These are phyloP conservation scores for Chaetura pelagica DNA, from an alignment of 2,113 vertebrate species.

Conservation along the genomic window DNA sequence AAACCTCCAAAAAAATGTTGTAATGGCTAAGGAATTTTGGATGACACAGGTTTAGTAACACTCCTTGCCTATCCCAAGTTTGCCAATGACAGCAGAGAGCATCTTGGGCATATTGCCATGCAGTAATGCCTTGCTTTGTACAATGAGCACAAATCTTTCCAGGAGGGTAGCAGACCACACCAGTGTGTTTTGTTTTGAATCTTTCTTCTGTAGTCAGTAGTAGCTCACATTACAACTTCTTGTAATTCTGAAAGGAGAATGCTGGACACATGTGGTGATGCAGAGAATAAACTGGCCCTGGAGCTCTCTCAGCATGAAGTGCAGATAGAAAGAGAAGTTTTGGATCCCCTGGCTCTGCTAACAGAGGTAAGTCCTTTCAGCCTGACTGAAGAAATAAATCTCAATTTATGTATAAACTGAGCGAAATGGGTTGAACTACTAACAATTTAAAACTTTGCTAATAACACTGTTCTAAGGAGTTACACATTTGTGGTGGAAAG, in stretches of 20 bases:
- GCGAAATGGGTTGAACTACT: neutral
- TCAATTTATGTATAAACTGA: neutral
- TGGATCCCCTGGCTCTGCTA: conserved; percentile 89
- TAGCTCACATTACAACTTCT: neutral
- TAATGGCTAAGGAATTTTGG: neutral
- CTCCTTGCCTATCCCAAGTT: neutral
- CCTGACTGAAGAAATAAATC: neutral
- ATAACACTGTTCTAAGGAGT: neutral
- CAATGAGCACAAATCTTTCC: neutral
- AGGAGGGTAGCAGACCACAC: neutral
- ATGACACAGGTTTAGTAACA: neutral
- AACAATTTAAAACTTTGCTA: neutral
- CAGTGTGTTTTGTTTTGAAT: neutral
- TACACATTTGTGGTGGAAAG: neutral
- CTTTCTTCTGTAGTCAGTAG: neutral
- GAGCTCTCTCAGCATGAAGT: conserved; percentile 93
- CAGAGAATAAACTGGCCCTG: conserved; percentile 90
- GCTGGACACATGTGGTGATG: conserved; percentile 94
- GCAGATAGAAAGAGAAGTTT: conserved; percentile 92
- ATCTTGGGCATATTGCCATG: neutral
- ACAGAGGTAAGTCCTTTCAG: conserved; percentile 84
- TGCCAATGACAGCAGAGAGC: neutral
- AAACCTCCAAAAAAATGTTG: neutral
- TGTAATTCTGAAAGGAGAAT: conserved; percentile 83
- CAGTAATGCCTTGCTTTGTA: neutral